Evolutionary conservation across 1,140 invertebrate genomes (phyloP).

Genomic region (Phymastichus coffea): DNA sequence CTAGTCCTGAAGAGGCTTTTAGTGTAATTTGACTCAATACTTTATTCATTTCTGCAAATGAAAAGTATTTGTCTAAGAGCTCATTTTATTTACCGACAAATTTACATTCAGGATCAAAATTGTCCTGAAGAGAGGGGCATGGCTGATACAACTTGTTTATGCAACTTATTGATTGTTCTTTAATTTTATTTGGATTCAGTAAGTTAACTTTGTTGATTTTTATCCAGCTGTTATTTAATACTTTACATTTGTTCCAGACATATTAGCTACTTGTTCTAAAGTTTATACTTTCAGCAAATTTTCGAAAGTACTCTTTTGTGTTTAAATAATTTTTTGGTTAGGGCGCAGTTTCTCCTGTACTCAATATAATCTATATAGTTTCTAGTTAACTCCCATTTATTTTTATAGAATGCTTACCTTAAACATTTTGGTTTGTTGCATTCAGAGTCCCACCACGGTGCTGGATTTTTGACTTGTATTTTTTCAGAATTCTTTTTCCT

Average conservation of each 20-base stretch:
- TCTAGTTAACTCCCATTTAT: slow-evolving; percentile 12
- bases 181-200: too few relatives aligned
- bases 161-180: not conserved
- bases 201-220: not conserved
- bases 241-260: slow-evolving; percentile 14
- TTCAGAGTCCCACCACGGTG: slow-evolving; percentile 25
- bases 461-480: slow-evolving; percentile 7
- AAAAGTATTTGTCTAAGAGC: not conserved
- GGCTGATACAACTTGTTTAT: not conserved
- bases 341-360: slow-evolving; percentile 5
- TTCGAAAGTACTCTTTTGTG: slow-evolving; percentile 4
- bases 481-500: not conserved
- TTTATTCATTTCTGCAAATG: not conserved
- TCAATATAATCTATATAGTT: slow-evolving; percentile 8
- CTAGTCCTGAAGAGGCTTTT: slow-evolving; percentile 17
- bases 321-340: slow-evolving; percentile 15
- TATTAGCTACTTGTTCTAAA: not conserved
- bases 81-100: not conserved
- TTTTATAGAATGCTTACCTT: slow-evolving; percentile 13
- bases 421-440: slow-evolving; percentile 11
- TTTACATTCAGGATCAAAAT: not conserved
- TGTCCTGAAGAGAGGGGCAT: too few relatives aligned
- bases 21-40: not conserved
- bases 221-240: slow-evolving; percentile 15
- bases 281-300: slow-evolving; percentile 5